phyloP scores from a whole-genome alignment of 1,140 invertebrate species.

The Macrocentrus cingulum region DNA sequence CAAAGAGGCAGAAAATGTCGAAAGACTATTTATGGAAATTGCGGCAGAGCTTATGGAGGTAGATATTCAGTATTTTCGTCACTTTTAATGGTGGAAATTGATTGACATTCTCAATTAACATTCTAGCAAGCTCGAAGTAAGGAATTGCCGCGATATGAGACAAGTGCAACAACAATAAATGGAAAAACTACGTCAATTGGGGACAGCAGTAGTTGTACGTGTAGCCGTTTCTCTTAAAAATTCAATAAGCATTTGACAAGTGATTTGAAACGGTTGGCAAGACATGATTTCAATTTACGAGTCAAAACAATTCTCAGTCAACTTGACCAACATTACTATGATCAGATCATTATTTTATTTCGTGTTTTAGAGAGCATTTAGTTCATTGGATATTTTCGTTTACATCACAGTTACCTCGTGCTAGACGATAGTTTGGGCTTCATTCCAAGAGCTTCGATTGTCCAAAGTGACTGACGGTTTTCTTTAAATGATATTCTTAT shows the following conservation, averaged over 20 bases:
- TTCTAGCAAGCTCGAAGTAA: constrained; percentile 76
- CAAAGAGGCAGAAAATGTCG: constrained; percentile 97
- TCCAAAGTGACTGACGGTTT: constrained; percentile 8
- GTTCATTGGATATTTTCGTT: neutral
- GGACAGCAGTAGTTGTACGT: constrained; percentile 67
- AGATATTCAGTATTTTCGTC: constrained; percentile 34
- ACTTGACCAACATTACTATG: neutral
- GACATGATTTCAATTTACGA: neutral
- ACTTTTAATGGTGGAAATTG: neutral
- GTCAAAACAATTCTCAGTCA: neutral
- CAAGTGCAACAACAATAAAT: constrained; percentile 70
- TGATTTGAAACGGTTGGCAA: neutral
- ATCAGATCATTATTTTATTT: neutral
- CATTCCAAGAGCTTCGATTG: constrained; percentile 10
- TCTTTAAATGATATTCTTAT: constrained; percentile 6
- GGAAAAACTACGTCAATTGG: constrained; percentile 70
- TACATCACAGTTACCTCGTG: constrained; percentile 9
- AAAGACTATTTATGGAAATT: constrained; percentile 94
- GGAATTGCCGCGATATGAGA: constrained; percentile 74
- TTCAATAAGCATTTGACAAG: neutral
- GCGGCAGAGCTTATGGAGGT: constrained; percentile 89
- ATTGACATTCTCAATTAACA: constrained; percentile 21
- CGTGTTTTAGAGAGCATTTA: neutral
- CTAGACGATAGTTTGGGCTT: neutral
- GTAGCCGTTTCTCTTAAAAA: constrained; percentile 53